A percentile compares a stretch with the other conserved stretches of the same genome.
These are phyloP conservation scores for Panthera tigris DNA, from an alignment of 2,113 vertebrate genomes.

Conservation along the genomic window DNA sequence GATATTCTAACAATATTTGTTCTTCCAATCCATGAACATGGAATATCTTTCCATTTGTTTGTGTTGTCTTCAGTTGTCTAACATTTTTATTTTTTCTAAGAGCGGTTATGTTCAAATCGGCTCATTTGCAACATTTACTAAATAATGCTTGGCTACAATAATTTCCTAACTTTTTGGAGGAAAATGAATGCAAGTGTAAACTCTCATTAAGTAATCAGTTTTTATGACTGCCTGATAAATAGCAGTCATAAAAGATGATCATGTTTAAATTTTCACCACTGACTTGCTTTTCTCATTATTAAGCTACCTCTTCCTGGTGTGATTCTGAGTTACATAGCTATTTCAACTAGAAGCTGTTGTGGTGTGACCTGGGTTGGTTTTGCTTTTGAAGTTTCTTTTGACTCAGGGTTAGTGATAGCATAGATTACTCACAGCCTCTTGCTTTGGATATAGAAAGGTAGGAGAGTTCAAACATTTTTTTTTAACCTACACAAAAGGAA, in stretches of 20 bases:
- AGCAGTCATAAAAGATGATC: background rate
- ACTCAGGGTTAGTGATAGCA: background rate
- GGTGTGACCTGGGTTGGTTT: background rate
- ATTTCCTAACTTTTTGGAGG: background rate
- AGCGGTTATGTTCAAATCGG: background rate
- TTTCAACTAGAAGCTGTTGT: background rate
- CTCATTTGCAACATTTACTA: background rate
- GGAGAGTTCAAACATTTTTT: background rate
- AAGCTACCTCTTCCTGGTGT: background rate
- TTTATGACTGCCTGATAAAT: background rate
- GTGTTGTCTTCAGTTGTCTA: background rate
- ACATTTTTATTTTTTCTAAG: background rate
- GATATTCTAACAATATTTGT: background rate
- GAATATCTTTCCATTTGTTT: background rate
- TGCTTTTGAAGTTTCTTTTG: constrained; percentile 25
- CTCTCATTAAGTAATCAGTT: background rate
- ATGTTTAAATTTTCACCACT: background rate
- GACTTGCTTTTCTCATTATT: background rate
- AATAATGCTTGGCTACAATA: background rate
- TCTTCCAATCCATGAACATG: background rate
- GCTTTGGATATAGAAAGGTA: background rate
- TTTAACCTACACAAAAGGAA: background rate
- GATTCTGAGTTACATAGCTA: background rate
- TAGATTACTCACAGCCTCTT: background rate
- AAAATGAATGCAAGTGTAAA: constrained; percentile 7